Percentiles rank a stretch among this genome's conserved stretches.
Evolutionary conservation across 2,797 vertebrate genomes (phyloP).

Genomic region (Enteromius fasciolatus): DNA sequence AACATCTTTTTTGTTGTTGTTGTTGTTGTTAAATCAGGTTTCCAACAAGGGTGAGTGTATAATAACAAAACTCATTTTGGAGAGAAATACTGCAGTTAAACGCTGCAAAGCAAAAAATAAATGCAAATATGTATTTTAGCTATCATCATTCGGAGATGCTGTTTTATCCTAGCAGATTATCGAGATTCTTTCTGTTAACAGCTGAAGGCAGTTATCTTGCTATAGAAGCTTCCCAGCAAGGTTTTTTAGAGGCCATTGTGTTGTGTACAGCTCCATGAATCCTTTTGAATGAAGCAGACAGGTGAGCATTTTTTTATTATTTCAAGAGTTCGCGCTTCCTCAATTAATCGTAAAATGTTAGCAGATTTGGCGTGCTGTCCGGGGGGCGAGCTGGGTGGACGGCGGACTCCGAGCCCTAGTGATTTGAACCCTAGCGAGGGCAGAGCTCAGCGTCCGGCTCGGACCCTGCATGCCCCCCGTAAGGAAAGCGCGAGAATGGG

Average conservation of each 20-base stretch:
- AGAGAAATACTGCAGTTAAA: not conserved
- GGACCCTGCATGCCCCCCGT: too few relatives aligned
- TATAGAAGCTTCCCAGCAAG: not conserved
- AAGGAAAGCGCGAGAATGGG: too few relatives aligned
- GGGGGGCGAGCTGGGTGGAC: too few relatives aligned
- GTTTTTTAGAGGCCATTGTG: constrained; percentile 1
- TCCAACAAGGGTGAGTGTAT: not conserved
- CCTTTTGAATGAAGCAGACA: not conserved
- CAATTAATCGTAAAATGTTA: too few relatives aligned
- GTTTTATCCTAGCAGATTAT: not conserved
- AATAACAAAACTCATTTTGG: not conserved
- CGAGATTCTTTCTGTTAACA: not conserved
- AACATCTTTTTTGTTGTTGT: not conserved
- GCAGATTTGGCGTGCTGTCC: too few relatives aligned
- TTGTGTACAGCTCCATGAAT: constrained; percentile 3
- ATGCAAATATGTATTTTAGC: not conserved
- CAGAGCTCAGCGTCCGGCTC: too few relatives aligned
- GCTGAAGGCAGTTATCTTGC: constrained; percentile 7
- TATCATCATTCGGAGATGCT: not conserved
- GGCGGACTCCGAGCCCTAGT: too few relatives aligned
- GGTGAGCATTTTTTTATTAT: not conserved
- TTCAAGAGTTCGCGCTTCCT: too few relatives aligned
- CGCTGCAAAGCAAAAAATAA: not conserved
- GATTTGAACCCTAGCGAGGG: too few relatives aligned
- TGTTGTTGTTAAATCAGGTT: too few relatives aligned